phyloP scores from a whole-genome alignment of 2,888 invertebrate genomes.

The Meiosimyza decipiens region DNA sequence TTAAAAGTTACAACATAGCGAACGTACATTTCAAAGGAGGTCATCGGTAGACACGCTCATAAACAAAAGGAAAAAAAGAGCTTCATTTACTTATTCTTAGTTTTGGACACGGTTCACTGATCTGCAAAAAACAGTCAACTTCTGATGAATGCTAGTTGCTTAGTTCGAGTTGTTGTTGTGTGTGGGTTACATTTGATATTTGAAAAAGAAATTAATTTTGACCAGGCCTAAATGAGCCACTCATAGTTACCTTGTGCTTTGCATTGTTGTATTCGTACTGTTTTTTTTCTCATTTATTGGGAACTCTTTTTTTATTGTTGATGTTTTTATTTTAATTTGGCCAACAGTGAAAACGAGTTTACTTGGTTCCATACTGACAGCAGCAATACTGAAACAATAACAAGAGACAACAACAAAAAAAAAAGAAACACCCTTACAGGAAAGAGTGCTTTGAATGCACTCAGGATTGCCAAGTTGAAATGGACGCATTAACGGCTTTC shows the following conservation, averaged over 20 bases:
- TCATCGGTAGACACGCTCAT: constrained; percentile 11
- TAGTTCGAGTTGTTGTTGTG: constrained; percentile 12
- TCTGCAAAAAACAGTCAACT: constrained; percentile 2
- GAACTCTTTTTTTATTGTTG: constrained; percentile 1
- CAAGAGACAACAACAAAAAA: no score
- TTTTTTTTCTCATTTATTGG: neutral
- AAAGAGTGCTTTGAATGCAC: no score
- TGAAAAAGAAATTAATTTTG: no score
- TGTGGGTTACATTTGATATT: constrained; percentile 1
- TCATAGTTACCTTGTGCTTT: neutral
- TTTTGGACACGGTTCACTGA: constrained; percentile 22
- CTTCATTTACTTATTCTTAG: neutral
- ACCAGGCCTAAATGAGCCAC: no score
- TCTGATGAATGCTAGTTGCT: neutral
- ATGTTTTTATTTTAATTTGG: neutral
- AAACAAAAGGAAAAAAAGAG: neutral
- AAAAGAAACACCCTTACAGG: no score
- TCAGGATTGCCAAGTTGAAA: no score
- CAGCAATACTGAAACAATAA: no score
- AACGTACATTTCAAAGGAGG: neutral
- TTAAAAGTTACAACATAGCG: no score
- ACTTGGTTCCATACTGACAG: no score
- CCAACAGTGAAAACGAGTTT: no score
- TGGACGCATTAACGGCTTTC: no score
- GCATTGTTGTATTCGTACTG: neutral